phyloP scores from a whole-genome alignment of 1,140 invertebrate species.

The Periplaneta americana region DNA sequence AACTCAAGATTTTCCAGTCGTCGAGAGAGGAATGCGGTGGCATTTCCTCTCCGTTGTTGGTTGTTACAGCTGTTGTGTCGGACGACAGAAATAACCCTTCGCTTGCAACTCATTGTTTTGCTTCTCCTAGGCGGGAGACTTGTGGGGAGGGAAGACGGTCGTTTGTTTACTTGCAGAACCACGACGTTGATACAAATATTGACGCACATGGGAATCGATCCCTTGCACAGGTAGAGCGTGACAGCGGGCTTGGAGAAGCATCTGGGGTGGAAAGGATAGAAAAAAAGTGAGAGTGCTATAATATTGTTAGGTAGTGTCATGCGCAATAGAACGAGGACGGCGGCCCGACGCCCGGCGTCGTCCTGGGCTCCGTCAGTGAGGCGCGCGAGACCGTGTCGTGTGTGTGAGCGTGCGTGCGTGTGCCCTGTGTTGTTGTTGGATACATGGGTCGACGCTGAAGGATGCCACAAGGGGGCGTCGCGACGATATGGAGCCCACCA shows the following conservation, averaged over 20 bases:
- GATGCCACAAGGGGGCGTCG: background rate
- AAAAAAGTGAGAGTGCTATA: background rate
- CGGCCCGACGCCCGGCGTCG: background rate
- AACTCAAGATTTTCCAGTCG: too few species aligned
- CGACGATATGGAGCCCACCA: slow-evolving; percentile 7
- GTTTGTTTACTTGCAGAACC: background rate
- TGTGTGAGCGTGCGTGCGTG: background rate
- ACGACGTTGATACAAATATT: background rate
- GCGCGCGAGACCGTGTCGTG: background rate
- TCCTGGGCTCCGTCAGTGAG: background rate
- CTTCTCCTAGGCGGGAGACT: background rate
- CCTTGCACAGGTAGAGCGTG: background rate
- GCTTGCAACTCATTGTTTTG: too few species aligned
- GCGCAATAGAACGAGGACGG: background rate
- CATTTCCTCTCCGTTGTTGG: too few species aligned
- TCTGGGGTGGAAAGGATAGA: background rate
- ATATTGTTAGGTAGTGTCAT: background rate
- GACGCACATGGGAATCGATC: background rate
- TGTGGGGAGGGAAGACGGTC: background rate
- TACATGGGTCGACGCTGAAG: background rate
- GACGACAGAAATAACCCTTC: too few species aligned
- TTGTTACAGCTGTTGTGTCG: too few species aligned
- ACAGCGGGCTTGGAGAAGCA: background rate
- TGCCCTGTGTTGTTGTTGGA: background rate
- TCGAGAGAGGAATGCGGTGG: too few species aligned